Evolutionary conservation across 2,888 invertebrate genomes (phyloP).

Genomic region (Stenchaetothrips biformis): DNA sequence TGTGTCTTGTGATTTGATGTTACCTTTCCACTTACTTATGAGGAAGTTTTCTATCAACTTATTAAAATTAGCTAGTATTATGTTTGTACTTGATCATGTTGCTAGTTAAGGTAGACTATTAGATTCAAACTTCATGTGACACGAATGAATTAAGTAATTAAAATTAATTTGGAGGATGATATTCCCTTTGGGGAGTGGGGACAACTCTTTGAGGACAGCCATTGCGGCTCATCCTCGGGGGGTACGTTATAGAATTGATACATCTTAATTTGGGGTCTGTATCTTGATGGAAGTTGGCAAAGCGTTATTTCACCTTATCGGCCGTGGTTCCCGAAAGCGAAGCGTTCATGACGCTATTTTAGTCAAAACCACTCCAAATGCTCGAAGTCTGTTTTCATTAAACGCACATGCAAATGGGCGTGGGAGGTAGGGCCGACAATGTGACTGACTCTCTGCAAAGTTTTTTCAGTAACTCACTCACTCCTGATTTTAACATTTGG

Average conservation of each 20-base stretch:
- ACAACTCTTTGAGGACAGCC: neutral
- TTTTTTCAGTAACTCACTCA: too few relatives aligned
- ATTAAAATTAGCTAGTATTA: conserved; percentile 25
- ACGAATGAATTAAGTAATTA: conserved; percentile 16
- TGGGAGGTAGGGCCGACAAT: too few relatives aligned
- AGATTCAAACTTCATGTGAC: conserved; percentile 25
- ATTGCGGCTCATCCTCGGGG: neutral
- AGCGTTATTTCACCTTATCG: too few relatives aligned
- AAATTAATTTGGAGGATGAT: conserved; percentile 13
- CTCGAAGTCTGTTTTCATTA: too few relatives aligned
- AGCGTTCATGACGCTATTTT: too few relatives aligned
- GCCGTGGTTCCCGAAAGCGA: too few relatives aligned
- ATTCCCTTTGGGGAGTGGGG: conserved; percentile 1
- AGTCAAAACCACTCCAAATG: too few relatives aligned
- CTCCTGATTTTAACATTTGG: neutral
- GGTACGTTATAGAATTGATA: neutral
- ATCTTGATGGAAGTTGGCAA: too few relatives aligned
- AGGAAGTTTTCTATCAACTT: conserved; percentile 25
- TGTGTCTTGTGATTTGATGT: conserved; percentile 25
- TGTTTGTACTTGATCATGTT: conserved; percentile 25
- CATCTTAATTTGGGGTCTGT: neutral
- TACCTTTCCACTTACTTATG: conserved; percentile 19
- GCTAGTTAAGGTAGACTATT: conserved; percentile 25
- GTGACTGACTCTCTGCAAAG: too few relatives aligned
- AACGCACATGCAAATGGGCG: too few relatives aligned